Percentiles rank a stretch among this genome's conserved stretches.
These are phyloP conservation scores for Ornithoptera priamus DNA, from an alignment of 2,888 invertebrate species.

Conservation along the genomic window DNA sequence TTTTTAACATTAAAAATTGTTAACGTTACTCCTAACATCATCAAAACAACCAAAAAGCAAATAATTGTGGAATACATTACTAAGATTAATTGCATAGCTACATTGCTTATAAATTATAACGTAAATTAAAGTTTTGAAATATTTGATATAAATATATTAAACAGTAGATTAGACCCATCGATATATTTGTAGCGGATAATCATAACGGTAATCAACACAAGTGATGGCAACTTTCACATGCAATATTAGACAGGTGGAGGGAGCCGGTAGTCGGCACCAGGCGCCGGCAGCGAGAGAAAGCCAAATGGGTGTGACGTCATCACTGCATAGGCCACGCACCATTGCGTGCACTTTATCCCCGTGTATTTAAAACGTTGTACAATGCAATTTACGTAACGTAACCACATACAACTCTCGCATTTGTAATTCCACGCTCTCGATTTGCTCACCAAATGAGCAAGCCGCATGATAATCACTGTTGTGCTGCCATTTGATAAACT, in stretches of 20 bases:
- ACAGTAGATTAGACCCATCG: background rate
- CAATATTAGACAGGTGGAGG: slow-evolving; percentile 44
- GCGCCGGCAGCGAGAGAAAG: slow-evolving; percentile 65
- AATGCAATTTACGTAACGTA: slow-evolving; percentile 29
- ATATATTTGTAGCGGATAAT: slow-evolving; percentile 14
- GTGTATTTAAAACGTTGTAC: slow-evolving; percentile 35
- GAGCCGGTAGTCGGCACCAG: slow-evolving; percentile 24
- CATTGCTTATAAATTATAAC: background rate
- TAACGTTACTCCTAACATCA: too few relatives aligned
- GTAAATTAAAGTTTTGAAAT: background rate
- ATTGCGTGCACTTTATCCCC: slow-evolving; percentile 35
- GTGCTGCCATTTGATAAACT: slow-evolving; percentile 7
- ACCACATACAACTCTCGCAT: slow-evolving; percentile 5
- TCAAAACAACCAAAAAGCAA: too few relatives aligned
- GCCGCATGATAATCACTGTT: slow-evolving; percentile 20
- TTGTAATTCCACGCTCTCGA: slow-evolving; percentile 27
- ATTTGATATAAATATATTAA: background rate
- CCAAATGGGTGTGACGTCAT: slow-evolving; percentile 55
- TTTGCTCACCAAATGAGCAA: slow-evolving; percentile 16
- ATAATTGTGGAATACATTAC: too few relatives aligned
- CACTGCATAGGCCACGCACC: slow-evolving; percentile 51
- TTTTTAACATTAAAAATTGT: too few relatives aligned
- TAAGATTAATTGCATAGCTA: background rate
- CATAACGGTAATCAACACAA: slow-evolving; percentile 36
- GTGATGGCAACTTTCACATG: slow-evolving; percentile 60